These are phyloP conservation scores for Cairina moschata DNA, from an alignment of 2,113 vertebrate species.

Conservation along the genomic window DNA sequence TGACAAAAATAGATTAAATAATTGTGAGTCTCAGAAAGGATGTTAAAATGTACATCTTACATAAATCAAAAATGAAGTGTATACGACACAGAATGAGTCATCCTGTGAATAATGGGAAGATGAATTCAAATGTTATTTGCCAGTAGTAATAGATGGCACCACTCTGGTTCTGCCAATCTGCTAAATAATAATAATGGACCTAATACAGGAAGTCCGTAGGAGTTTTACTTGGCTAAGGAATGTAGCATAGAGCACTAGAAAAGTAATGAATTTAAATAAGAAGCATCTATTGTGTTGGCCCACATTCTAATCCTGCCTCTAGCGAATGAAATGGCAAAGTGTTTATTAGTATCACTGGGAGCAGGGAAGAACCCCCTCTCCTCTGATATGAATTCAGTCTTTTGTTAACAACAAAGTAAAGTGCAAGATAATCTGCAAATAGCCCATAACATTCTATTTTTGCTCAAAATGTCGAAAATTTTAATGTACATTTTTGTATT, in stretches of 20 bases:
- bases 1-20: slow-evolving; percentile 78
- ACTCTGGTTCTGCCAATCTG: slow-evolving; percentile 50
- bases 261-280: slow-evolving; percentile 23
- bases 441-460: background rate
- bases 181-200: slow-evolving; percentile 46
- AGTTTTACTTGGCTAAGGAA: slow-evolving; percentile 49
- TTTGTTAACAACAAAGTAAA: background rate
- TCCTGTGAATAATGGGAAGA: slow-evolving; percentile 63
- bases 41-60: slow-evolving; percentile 62
- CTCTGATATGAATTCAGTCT: background rate
- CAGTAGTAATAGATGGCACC: slow-evolving; percentile 60
- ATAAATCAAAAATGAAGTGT: slow-evolving; percentile 78
- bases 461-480: background rate
- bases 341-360: background rate
- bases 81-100: slow-evolving; percentile 74
- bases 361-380: background rate
- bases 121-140: slow-evolving; percentile 65
- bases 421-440: background rate
- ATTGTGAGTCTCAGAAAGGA: slow-evolving; percentile 72
- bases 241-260: background rate
- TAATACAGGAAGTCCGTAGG: slow-evolving; percentile 47
- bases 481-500: background rate
- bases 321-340: background rate
- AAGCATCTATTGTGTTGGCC: slow-evolving; percentile 8
- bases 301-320: background rate